Conservation (phyloP, 2,888 invertebrate species). For the Norana najaformis region DNA sequence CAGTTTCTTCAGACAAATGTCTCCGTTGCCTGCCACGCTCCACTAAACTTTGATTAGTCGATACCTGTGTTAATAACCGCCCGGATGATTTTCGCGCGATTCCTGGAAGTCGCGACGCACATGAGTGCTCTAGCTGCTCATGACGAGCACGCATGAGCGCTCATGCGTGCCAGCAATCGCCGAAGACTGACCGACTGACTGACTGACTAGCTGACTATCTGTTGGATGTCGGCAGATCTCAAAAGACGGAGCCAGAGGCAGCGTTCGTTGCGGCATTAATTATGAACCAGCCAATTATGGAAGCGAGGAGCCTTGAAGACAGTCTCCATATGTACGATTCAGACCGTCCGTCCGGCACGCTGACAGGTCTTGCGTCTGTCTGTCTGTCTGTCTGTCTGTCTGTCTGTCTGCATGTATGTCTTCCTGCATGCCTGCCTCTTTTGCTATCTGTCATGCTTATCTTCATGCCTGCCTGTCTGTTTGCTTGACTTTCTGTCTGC, state of each 20-base stretch:
- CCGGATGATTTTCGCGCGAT: background rate
- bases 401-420: background rate
- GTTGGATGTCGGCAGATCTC: background rate
- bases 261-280: background rate
- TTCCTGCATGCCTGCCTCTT: too few species aligned
- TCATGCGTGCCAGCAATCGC: background rate
- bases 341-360: background rate
- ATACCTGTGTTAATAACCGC: background rate
- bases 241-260: background rate
- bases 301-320: background rate
- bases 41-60: slow-evolving; percentile 6
- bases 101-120: background rate
- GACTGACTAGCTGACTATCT: background rate
- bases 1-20: background rate
- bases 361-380: background rate
- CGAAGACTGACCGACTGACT: background rate
- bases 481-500: background rate
- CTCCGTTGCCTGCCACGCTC: background rate
- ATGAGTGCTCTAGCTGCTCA: background rate
- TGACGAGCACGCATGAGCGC: background rate
- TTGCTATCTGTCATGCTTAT: too few species aligned
- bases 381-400: background rate
- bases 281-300: background rate
- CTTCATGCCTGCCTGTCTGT: background rate
- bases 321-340: background rate